Percentiles rank a stretch among this genome's conserved stretches.
These are phyloP conservation scores for Lordiphosa fenestrarum DNA, from an alignment of 2,888 invertebrate species.

Conservation along the genomic window DNA sequence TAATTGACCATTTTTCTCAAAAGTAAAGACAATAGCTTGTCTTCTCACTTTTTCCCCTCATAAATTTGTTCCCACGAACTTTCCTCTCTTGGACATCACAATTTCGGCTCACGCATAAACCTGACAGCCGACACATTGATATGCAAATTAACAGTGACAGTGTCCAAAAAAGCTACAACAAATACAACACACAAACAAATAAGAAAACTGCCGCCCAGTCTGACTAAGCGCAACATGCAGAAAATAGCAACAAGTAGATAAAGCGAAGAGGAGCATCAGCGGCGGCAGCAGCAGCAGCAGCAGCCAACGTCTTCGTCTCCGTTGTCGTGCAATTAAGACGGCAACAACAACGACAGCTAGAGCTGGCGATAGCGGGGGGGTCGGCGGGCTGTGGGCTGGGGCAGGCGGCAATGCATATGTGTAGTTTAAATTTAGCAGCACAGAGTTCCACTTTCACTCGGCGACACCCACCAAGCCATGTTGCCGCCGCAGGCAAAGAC, in stretches of 20 bases:
- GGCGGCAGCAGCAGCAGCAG: conserved; percentile 2
- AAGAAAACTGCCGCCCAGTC: conserved; percentile 56
- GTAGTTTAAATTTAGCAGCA: conserved; percentile 72
- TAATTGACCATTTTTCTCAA: too few species aligned
- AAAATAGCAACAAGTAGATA: conserved; percentile 70
- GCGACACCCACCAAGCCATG: conserved; percentile 39
- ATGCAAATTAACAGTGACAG: conserved; percentile 55
- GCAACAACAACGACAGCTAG: conserved; percentile 38
- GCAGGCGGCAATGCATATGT: conserved; percentile 32
- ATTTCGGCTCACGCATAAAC: conserved; percentile 19
- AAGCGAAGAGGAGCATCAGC: conserved; percentile 8
- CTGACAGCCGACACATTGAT: conserved; percentile 14
- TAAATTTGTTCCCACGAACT: background rate
- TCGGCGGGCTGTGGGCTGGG: background rate
- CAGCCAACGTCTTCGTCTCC: conserved; percentile 35
- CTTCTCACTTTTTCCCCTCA: background rate
- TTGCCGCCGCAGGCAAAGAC: conserved; percentile 39
- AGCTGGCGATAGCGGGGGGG: conserved; percentile 5
- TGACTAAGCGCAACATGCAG: conserved; percentile 66
- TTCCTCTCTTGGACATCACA: conserved; percentile 14
- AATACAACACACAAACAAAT: conserved; percentile 16
- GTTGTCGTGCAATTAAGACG: conserved; percentile 66
- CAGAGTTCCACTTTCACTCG: conserved; percentile 77
- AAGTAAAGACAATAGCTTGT: too few species aligned
- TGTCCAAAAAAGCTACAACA: conserved; percentile 39